These are phyloP conservation scores for Paradoxurus hermaphroditus DNA, from an alignment of 2,113 vertebrate species.

Conservation along the genomic window DNA sequence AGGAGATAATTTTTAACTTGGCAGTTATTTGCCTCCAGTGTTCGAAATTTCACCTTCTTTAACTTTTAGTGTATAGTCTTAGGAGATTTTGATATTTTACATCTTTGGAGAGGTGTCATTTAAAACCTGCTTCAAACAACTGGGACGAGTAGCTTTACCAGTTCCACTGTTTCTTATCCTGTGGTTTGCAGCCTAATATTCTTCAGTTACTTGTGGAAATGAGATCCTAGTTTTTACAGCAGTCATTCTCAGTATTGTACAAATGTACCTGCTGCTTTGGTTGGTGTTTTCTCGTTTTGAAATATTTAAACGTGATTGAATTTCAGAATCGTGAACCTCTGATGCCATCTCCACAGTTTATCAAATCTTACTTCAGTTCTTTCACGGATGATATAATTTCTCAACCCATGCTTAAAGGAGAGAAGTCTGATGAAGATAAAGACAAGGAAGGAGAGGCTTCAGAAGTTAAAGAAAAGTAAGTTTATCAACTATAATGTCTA, in stretches of 20 bases:
- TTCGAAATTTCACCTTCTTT: background rate
- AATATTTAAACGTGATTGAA: constrained; percentile 47
- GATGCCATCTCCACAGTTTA: constrained; percentile 99
- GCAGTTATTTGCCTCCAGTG: background rate
- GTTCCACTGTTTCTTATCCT: background rate
- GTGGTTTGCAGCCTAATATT: background rate
- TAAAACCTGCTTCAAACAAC: background rate
- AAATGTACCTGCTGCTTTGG: constrained; percentile 4
- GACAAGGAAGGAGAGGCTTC: constrained; percentile 97
- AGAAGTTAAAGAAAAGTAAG: constrained; percentile 94
- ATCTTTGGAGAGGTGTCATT: background rate
- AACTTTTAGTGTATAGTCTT: background rate
- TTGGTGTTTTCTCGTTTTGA: constrained; percentile 25
- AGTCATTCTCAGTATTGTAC: constrained; percentile 7
- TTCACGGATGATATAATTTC: constrained; percentile 99
- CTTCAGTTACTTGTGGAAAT: constrained; percentile 32
- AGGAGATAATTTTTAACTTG: background rate
- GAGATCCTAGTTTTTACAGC: background rate
- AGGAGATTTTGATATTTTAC: background rate
- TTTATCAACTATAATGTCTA: background rate
- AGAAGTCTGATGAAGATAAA: constrained; percentile 99
- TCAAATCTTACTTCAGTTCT: constrained; percentile 99
- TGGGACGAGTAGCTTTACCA: background rate
- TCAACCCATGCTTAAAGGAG: constrained; percentile 96
- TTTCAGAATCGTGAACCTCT: constrained; percentile 96